Evolutionary conservation across 1,140 invertebrate species (phyloP).

Genomic region (Magallana angulata): DNA sequence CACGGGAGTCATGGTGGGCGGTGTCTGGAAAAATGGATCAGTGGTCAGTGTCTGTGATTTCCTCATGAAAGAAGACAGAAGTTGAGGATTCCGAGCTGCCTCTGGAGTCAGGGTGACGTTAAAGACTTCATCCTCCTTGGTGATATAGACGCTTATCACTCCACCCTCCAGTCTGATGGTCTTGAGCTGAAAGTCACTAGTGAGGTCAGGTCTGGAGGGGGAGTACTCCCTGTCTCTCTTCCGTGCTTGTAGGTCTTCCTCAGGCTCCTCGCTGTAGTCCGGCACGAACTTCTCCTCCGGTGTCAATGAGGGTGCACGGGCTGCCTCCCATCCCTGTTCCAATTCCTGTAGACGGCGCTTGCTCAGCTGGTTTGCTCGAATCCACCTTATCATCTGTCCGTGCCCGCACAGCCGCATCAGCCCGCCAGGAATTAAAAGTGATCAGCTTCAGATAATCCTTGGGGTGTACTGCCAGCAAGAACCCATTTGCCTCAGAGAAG

Average conservation of each 20-base stretch:
- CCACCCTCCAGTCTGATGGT: too few species aligned
- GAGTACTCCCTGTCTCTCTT: slow-evolving; percentile 24
- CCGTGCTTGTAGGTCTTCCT: background rate
- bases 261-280: background rate
- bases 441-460: background rate
- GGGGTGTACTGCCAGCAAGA: background rate
- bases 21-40: too few species aligned
- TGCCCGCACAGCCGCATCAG: background rate
- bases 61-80: too few species aligned
- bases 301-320: background rate
- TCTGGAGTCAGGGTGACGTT: too few species aligned
- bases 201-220: background rate
- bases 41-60: too few species aligned
- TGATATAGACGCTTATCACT: too few species aligned
- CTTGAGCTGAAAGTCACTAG: too few species aligned
- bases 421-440: background rate
- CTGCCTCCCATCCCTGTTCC: background rate
- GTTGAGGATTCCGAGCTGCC: too few species aligned
- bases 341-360: too few species aligned
- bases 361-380: background rate
- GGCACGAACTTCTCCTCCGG: slow-evolving; percentile 6
- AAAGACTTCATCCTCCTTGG: too few species aligned
- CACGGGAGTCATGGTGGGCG: too few species aligned
- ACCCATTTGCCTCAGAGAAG: slow-evolving; percentile 19
- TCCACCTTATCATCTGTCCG: background rate